A percentile compares a stretch with the other conserved stretches of the same genome.
phyloP scores from a whole-genome alignment of 2,113 vertebrate species.

The Peucedramus taeniatus region DNA sequence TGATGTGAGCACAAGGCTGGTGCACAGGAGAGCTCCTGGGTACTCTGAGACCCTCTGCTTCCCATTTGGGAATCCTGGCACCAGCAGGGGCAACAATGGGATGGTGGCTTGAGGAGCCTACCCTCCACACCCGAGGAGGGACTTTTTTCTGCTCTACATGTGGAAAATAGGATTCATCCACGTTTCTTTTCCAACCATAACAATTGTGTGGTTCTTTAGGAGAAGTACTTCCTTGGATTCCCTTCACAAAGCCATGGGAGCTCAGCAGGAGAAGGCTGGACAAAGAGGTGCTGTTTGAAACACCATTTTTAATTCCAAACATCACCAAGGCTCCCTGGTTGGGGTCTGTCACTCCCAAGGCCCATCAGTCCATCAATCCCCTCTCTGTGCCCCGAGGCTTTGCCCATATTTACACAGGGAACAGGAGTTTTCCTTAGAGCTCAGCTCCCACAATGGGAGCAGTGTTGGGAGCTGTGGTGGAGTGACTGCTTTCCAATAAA shows the following conservation, averaged over 20 bases:
- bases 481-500: background rate
- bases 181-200: fast-evolving
- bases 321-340: background rate
- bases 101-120: background rate
- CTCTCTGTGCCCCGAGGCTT: background rate
- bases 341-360: background rate
- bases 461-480: background rate
- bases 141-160: background rate
- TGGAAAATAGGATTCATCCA: background rate
- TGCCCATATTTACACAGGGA: background rate
- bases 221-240: background rate
- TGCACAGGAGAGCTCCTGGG: background rate
- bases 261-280: background rate
- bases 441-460: background rate
- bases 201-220: background rate
- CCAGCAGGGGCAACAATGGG: background rate
- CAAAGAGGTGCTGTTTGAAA: background rate
- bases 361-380: background rate
- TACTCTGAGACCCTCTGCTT: background rate
- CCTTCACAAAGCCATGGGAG: background rate
- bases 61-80: background rate
- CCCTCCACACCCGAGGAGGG: background rate
- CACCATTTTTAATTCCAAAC: background rate
- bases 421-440: background rate
- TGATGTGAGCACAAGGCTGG: background rate